A percentile compares a stretch with the other conserved stretches of the same genome.
These are phyloP conservation scores for Pyrocephalus nanus DNA, from an alignment of 2,797 vertebrate genomes.

Conservation along the genomic window DNA sequence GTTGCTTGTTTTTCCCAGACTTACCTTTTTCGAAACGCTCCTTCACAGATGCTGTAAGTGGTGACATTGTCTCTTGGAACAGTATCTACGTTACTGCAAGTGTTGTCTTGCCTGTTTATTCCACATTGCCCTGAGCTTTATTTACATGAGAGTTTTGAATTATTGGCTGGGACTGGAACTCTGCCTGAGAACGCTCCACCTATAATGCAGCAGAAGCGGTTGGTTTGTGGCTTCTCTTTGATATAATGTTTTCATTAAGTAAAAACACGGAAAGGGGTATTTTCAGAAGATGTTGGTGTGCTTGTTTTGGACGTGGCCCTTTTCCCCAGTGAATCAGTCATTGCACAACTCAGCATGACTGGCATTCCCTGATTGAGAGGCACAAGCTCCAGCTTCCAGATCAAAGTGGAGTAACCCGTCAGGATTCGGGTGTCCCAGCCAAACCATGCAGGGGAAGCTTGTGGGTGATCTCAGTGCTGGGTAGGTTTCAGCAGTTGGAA, in stretches of 20 bases:
- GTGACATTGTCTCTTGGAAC: background rate
- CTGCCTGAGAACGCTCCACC: background rate
- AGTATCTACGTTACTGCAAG: background rate
- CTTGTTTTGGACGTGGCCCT: conserved; percentile 12
- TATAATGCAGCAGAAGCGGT: background rate
- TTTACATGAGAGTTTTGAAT: conserved; percentile 12
- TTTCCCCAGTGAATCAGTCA: conserved; percentile 6
- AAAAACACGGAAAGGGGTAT: background rate
- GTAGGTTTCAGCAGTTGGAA: background rate
- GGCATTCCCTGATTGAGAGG: background rate
- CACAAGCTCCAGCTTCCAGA: conserved; percentile 7
- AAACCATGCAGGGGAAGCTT: background rate
- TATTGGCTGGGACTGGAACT: conserved; percentile 30
- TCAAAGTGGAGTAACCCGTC: background rate
- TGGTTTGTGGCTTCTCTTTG: conserved; percentile 57
- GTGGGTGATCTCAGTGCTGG: background rate
- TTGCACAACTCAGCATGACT: background rate
- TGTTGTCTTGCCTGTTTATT: conserved; percentile 5
- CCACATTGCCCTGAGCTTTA: conserved; percentile 30
- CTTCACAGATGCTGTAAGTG: background rate
- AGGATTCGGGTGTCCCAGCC: background rate
- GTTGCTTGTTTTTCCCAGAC: background rate
- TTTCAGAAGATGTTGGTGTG: background rate
- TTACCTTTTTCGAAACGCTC: background rate
- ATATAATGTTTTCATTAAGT: conserved; percentile 33